phyloP scores from a whole-genome alignment of 92 coral and sea anemone genomes.

The Epizoanthus stellaris region DNA sequence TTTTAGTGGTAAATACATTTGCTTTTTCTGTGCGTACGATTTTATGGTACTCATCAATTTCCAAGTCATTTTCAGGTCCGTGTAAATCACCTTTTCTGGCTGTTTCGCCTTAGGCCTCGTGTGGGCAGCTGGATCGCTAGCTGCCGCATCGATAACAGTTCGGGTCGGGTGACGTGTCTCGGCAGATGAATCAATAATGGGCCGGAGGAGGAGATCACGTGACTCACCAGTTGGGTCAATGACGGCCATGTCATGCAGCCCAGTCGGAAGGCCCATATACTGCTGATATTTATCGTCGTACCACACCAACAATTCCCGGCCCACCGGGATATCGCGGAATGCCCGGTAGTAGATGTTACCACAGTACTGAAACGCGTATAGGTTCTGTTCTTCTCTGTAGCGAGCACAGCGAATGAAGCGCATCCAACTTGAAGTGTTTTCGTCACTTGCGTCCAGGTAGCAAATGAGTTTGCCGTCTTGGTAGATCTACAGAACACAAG shows the following conservation, averaged over 20 bases:
- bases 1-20: not conserved
- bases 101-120: slow-evolving; percentile 44
- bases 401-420: slow-evolving; percentile 98
- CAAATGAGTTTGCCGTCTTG: slow-evolving; percentile 93
- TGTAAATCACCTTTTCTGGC: slow-evolving; percentile 47
- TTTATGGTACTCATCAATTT: not conserved
- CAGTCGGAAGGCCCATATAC: slow-evolving; percentile 95
- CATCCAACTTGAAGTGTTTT: slow-evolving; percentile 99
- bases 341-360: slow-evolving; percentile 98
- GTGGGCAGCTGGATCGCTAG: slow-evolving; percentile 46
- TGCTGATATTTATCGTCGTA: slow-evolving; percentile 96
- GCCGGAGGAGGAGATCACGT: slow-evolving; percentile 54
- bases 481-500: slow-evolving; percentile 66
- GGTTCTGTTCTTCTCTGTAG: slow-evolving; percentile 94
- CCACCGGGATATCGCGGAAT: slow-evolving; percentile 89
- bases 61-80: slow-evolving; percentile 28
- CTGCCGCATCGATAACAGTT: slow-evolving; percentile 42
- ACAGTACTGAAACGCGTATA: slow-evolving; percentile 94
- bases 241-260: slow-evolving; percentile 91
- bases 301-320: slow-evolving; percentile 95
- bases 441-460: slow-evolving; percentile 97
- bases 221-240: slow-evolving; percentile 91
- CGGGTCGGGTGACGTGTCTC: slow-evolving; percentile 47
- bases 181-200: slow-evolving; percentile 45
- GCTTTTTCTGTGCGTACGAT: not conserved